phyloP scores from a whole-genome alignment of 2,888 invertebrate species.

The Idaea aversata region DNA sequence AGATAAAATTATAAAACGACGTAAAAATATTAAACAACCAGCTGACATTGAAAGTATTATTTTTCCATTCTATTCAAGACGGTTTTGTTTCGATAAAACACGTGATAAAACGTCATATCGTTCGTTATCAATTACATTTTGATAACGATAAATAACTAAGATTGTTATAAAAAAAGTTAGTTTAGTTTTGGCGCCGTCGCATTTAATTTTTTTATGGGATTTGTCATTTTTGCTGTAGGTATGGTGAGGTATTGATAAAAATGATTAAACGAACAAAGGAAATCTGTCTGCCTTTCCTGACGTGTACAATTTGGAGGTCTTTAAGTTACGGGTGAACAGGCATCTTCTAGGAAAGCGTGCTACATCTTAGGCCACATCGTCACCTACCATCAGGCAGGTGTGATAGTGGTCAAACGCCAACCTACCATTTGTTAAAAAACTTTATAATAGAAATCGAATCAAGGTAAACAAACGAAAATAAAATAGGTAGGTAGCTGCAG shows the following conservation, averaged over 20 bases:
- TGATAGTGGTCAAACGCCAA: too few species aligned
- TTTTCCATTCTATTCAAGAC: background rate
- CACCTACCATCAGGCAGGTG: too few species aligned
- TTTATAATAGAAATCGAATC: too few species aligned
- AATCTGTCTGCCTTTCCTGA: too few species aligned
- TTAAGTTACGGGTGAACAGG: too few species aligned
- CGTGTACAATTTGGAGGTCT: too few species aligned
- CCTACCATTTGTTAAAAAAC: too few species aligned
- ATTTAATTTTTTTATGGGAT: constrained; percentile 7
- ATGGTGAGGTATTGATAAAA: background rate
- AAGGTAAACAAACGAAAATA: too few species aligned
- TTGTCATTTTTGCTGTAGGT: background rate
- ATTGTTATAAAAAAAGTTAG: background rate
- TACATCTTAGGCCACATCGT: too few species aligned
- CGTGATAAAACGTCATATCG: constrained; percentile 2
- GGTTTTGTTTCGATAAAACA: background rate
- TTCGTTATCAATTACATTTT: background rate
- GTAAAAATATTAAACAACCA: background rate
- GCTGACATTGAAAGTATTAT: background rate
- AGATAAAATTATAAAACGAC: too few species aligned
- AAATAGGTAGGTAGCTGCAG: too few species aligned
- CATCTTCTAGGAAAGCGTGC: too few species aligned
- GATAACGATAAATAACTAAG: background rate
- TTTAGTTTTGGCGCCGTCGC: constrained; percentile 9
- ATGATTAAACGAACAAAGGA: background rate